These are phyloP conservation scores for Luffia ferchaultella DNA, from an alignment of 2,888 invertebrate genomes.

Conservation along the genomic window DNA sequence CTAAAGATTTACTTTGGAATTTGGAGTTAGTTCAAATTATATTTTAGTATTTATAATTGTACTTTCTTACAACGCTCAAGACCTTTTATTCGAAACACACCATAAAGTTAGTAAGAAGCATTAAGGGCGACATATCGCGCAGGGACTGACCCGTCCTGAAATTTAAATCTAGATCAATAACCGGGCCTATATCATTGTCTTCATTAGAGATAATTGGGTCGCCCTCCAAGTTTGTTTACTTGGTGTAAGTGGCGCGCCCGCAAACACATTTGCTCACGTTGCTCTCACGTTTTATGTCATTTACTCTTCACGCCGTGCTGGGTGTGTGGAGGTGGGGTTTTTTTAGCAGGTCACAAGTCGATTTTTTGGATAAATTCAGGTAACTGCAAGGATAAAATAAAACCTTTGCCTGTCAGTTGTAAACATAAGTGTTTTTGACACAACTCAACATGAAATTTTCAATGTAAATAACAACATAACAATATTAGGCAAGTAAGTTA, in stretches of 20 bases:
- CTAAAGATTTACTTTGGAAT: too few species aligned
- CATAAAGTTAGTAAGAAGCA: constrained; percentile 56
- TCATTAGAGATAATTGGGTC: constrained; percentile 69
- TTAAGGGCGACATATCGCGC: constrained; percentile 54
- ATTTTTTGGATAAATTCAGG: too few species aligned
- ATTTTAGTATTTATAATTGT: not conserved
- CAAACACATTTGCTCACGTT: not conserved
- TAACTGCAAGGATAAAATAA: too few species aligned
- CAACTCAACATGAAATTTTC: too few species aligned
- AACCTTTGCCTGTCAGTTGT: too few species aligned
- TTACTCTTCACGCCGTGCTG: not conserved
- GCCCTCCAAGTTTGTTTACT: constrained; percentile 61
- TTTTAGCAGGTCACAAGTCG: too few species aligned
- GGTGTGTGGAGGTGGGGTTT: too few species aligned
- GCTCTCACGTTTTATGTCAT: not conserved
- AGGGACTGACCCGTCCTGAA: constrained; percentile 67
- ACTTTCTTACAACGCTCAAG: too few species aligned
- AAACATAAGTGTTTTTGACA: too few species aligned
- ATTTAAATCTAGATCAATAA: constrained; percentile 68
- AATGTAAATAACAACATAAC: too few species aligned
- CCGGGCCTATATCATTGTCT: constrained; percentile 68
- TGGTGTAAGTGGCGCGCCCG: constrained; percentile 18
- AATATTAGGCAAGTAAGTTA: too few species aligned
- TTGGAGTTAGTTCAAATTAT: not conserved
- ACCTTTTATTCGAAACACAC: constrained; percentile 19